phyloP scores from a whole-genome alignment of 2,888 invertebrate genomes.

The Mythimna lalbum region DNA sequence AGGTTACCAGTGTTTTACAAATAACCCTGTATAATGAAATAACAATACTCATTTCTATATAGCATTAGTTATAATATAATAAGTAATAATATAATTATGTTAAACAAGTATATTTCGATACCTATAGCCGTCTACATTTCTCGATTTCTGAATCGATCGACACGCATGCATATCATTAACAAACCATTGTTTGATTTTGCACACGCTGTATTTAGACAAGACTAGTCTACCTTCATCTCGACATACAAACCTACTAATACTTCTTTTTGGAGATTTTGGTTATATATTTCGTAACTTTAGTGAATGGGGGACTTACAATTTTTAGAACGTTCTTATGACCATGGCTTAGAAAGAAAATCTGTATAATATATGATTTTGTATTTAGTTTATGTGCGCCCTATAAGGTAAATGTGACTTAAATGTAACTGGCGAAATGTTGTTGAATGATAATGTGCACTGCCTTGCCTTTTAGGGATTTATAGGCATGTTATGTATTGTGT shows the following conservation, averaged over 20 bases:
- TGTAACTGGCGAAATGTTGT: too few relatives aligned
- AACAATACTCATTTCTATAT: too few relatives aligned
- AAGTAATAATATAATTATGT: too few relatives aligned
- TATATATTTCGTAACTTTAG: constrained; percentile 19
- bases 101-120: not conserved
- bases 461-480: too few relatives aligned
- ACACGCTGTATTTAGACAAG: constrained; percentile 22
- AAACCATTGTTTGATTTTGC: constrained; percentile 28
- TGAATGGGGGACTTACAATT: not conserved
- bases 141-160: constrained; percentile 13
- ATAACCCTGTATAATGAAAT: too few relatives aligned
- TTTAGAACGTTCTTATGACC: not conserved
- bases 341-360: constrained; percentile 4
- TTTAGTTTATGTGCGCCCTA: not conserved
- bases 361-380: not conserved
- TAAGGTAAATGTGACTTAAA: not conserved
- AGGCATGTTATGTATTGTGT: too few relatives aligned
- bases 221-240: constrained; percentile 26
- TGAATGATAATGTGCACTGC: too few relatives aligned
- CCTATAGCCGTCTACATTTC: constrained; percentile 7
- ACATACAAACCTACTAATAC: not conserved
- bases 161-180: constrained; percentile 23
- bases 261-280: not conserved
- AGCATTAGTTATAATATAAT: too few relatives aligned
- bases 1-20: too few relatives aligned